Base-by-base conservation (phyloP, 1,140 invertebrate species). In the Campoletis sonorensis region DNA sequence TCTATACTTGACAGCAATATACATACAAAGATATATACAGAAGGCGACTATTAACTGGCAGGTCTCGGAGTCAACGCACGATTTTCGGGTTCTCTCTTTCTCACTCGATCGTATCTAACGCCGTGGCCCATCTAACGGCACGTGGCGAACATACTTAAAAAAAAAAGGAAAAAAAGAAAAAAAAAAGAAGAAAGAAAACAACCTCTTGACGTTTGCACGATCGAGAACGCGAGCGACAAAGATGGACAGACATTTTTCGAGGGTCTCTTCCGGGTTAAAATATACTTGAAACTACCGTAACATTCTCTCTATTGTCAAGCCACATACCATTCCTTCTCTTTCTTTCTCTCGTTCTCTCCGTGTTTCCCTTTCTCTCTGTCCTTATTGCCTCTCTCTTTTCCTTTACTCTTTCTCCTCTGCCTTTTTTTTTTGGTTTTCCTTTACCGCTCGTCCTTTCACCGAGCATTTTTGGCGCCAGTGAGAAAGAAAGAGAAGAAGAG, bases 351-450 rank as follows among this genome's bases (percentile, higher is more conserved):
- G 51, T 23, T 75, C 15, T 45, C 40, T 75, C n/a, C 51, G 23
- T 79, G 15, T 79, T 11, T 26, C 30, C 30, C 30, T 40, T 45
- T 81, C 33, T 72, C 67, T 70, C 64, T 4, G 54, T 80, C 49
- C 72, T 18, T 18, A 2, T 33, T 33, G 3, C 30, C 30, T 33
- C 30, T 33, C 30, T 73, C 51, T n/a, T 71, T 79, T n/a, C 37
- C 76, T 16, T n/a, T 7, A 33, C 27, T 37, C 49, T 81, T 49
- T 71, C 64, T 30, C 61, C 71, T 26, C 68, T 21, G 37, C 7
- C 13, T 76, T 51, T 45, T 73, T 73, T 73, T 40, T 45, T 75
- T 75, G n/a, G 33, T 58, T 79, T 37, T 79, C n/a, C 51, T 37
- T 79, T 79, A 58, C 37, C 76, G 33, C 58, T 15, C 16, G 30